These are phyloP conservation scores for Bradypodion pumilum DNA, from an alignment of 2,797 vertebrate genomes.

Conservation along the genomic window DNA sequence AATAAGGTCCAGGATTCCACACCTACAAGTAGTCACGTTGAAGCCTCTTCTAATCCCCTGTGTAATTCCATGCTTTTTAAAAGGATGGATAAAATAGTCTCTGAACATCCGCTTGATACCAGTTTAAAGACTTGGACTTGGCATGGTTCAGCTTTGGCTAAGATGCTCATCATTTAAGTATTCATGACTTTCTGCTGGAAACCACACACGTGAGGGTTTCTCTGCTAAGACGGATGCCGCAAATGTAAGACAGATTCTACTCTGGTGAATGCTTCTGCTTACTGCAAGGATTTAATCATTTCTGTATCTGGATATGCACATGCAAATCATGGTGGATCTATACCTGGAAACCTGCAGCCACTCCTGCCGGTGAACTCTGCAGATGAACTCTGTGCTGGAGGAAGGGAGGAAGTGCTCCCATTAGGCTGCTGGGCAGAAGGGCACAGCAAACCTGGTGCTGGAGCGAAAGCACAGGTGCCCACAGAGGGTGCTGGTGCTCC, in stretches of 20 bases:
- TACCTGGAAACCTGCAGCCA: no score
- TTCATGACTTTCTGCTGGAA: background rate
- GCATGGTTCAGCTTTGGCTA: background rate
- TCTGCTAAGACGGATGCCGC: background rate
- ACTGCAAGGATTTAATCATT: background rate
- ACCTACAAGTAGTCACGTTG: background rate
- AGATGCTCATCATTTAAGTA: background rate
- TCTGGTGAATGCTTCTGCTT: no score
- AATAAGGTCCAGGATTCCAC: background rate
- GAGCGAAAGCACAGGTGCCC: no score
- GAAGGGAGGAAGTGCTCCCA: no score
- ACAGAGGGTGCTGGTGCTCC: no score
- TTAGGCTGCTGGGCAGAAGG: no score
- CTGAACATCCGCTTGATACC: background rate
- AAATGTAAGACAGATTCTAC: background rate
- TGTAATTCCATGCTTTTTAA: background rate
- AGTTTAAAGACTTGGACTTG: background rate
- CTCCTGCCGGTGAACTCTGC: no score
- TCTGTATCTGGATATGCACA: background rate
- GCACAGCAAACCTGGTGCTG: no score
- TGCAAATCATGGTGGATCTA: background rate
- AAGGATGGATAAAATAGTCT: background rate
- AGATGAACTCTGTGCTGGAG: no score
- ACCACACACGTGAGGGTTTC: background rate
- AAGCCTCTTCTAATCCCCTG: background rate